Base-by-base conservation (phyloP, 2,797 vertebrate species). In the Tenualosa thibaudeaui region DNA sequence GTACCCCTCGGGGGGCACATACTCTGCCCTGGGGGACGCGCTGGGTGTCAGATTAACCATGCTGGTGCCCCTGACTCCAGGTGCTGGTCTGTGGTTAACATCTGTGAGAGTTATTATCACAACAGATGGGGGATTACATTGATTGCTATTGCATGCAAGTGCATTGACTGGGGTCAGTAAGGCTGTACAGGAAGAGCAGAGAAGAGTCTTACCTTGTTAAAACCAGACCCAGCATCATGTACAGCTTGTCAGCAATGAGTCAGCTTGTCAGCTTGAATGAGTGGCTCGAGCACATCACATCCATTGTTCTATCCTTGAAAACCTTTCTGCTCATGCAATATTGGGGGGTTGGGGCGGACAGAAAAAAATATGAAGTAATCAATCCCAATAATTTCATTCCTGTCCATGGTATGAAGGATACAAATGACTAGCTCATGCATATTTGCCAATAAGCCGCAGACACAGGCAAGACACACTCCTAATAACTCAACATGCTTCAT, bases 21-120 rank as follows among this genome's bases (percentile, higher is more conserved):
- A 86, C 86, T 51, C 46, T 9, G 58, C 58, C 81, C 49, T 22
- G 31, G 89, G 87, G 53, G 84, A 81, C 84, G 71, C 82, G 81
- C 82, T 90, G 17, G 89, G 83, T 15, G 93, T 94, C 92, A 94
- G 88, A 88, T 92, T 91, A 87, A 92, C 92, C 94, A 94, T 94
- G 86, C 89, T 90, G 87, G 83, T 87, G 84, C 86, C 86, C 88
- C 85, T 31, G 81, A 86, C 68, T 85, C 65, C 87, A 84, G 84
- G 86, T 51, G 82, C 83, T 56, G 85, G 78, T 22, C 88, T 71
- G 56, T 43, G 50, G 56, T 91, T 85, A 93, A 82, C 93, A 95
- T 94, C 92, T 94, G 89, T 54, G 53, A 82, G 24, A 40, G 37
- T 31, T n/a, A 6, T 51, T 19, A 54, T 58, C 15, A 22, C 2